Evolutionary conservation across 2,888 invertebrate species (phyloP).

Genomic region (Hedychridium roseum): DNA sequence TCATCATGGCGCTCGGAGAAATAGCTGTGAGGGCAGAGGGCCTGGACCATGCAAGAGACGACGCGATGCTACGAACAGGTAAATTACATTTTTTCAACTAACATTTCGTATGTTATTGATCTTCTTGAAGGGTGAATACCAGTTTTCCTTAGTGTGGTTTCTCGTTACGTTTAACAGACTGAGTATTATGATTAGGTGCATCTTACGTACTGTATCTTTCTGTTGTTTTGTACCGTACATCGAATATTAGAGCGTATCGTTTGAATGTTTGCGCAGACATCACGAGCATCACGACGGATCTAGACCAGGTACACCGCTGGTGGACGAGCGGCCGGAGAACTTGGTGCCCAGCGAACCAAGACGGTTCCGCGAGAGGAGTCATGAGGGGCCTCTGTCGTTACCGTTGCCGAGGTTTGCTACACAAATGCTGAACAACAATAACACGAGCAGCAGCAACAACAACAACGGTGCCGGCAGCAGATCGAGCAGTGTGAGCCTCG

Average conservation of each 20-base stretch:
- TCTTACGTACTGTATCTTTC: too few relatives aligned
- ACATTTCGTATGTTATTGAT: too few relatives aligned
- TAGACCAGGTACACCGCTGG: constrained; percentile 84
- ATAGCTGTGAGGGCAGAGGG: constrained; percentile 57
- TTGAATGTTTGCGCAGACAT: constrained; percentile 52
- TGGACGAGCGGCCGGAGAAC: constrained; percentile 82
- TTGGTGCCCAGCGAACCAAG: constrained; percentile 79
- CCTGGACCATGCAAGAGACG: constrained; percentile 59
- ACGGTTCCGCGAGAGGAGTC: constrained; percentile 71
- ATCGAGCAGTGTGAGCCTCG: constrained; percentile 36
- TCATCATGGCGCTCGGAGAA: constrained; percentile 52
- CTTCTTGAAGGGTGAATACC: too few relatives aligned
- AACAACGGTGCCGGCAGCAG: constrained; percentile 31
- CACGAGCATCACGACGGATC: constrained; percentile 72
- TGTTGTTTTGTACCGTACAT: too few relatives aligned
- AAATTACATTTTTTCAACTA: too few relatives aligned
- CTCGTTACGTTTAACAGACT: too few relatives aligned
- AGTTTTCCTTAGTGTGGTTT: too few relatives aligned
- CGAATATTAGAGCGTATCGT: neutral
- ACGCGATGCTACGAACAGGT: constrained; percentile 57
- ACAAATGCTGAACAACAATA: constrained; percentile 66
- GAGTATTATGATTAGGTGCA: too few relatives aligned
- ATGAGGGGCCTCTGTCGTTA: constrained; percentile 77
- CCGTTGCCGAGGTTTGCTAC: constrained; percentile 90
- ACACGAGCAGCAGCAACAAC: constrained; percentile 43